These are phyloP conservation scores for Oligia latruncula DNA, from an alignment of 2,888 invertebrate genomes.

Conservation along the genomic window DNA sequence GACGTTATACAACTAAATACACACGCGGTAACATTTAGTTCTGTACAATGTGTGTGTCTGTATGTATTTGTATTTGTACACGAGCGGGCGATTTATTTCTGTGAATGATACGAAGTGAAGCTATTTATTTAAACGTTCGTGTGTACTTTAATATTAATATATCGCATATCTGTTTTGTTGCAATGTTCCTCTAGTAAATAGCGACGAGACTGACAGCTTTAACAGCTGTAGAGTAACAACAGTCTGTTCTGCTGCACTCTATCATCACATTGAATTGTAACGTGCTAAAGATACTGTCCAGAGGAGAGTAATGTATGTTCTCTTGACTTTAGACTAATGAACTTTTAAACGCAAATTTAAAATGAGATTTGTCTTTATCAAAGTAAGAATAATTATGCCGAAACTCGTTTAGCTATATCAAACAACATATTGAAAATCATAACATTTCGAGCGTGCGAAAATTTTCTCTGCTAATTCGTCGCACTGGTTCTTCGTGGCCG, in stretches of 20 bases:
- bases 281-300: not conserved
- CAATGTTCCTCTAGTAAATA: slow-evolving; percentile 6
- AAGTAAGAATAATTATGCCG: not conserved
- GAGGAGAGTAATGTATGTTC: not conserved
- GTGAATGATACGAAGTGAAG: slow-evolving; percentile 33
- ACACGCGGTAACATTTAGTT: slow-evolving; percentile 29
- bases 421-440: not conserved
- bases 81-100: slow-evolving; percentile 35
- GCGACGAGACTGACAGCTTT: not conserved
- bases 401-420: not conserved
- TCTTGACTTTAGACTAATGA: slow-evolving; percentile 1
- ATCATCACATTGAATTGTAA: not conserved
- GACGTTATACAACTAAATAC: slow-evolving; percentile 38
- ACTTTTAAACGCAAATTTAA: not conserved
- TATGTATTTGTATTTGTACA: not conserved
- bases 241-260: slow-evolving; percentile 1
- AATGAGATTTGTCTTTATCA: not conserved
- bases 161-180: slow-evolving; percentile 27
- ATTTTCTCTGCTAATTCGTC: not conserved
- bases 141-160: slow-evolving; percentile 24
- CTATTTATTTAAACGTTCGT: slow-evolving; percentile 23
- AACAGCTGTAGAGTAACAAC: slow-evolving; percentile 18
- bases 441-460: not conserved
- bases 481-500: slow-evolving; percentile 21
- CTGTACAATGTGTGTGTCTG: slow-evolving; percentile 10